phyloP scores from a whole-genome alignment of 2,113 vertebrate genomes.

The Oceanites oceanicus region DNA sequence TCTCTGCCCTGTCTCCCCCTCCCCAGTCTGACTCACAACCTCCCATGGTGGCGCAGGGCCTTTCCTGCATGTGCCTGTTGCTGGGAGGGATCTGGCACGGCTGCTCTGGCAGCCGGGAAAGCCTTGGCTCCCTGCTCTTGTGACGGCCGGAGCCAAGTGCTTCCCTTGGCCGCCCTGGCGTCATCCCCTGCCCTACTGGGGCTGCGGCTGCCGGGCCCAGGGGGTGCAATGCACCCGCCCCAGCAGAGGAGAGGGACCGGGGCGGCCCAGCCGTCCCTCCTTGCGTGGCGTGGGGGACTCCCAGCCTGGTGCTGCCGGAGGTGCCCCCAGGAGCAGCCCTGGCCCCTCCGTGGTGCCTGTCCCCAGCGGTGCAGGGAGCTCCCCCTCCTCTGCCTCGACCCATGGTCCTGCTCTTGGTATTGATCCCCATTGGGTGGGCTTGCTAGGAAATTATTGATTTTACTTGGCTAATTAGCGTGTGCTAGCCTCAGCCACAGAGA shows the following conservation, averaged over 20 bases:
- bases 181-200: not conserved
- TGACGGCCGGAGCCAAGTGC: rapidly evolving
- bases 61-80: rapidly evolving
- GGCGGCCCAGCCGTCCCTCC: not conserved
- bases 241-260: not conserved
- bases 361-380: not conserved
- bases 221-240: not conserved
- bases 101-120: not conserved
- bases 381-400: too few relatives aligned
- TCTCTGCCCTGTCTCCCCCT: not conserved
- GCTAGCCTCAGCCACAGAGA: not conserved
- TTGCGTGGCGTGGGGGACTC: not conserved
- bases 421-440: not conserved
- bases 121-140: not conserved
- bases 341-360: not conserved
- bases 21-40: not conserved
- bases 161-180: rapidly evolving
- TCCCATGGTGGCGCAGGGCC: not conserved
- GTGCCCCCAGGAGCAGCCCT: too few relatives aligned
- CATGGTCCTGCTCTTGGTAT: not conserved
- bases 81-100: not conserved
- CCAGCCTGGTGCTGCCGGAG: not conserved
- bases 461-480: not conserved
- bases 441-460: not conserved
- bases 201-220: rapidly evolving